Conservation (phyloP, 2,113 vertebrate genomes). For the Rafetus swinhoei region DNA sequence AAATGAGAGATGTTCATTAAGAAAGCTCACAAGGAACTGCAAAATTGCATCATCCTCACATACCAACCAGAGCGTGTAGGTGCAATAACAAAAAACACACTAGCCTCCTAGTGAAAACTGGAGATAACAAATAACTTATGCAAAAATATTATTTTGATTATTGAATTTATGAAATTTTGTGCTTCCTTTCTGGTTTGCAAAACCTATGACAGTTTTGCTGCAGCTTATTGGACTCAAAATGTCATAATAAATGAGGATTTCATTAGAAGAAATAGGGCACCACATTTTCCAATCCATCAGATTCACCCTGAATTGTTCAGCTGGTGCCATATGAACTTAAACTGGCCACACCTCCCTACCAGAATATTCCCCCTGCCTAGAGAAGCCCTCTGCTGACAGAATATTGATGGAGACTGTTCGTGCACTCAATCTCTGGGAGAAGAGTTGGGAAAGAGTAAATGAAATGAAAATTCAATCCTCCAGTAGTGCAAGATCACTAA, state of each 20-base stretch:
- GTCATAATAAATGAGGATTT: neutral
- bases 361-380: neutral
- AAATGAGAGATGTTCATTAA: conserved; percentile 34
- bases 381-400: neutral
- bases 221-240: neutral
- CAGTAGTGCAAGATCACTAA: neutral
- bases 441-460: neutral
- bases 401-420: neutral
- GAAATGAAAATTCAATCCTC: neutral
- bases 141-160: neutral
- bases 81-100: neutral
- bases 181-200: neutral
- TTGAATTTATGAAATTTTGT: neutral
- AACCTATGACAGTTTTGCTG: neutral
- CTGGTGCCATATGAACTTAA: neutral
- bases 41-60: neutral
- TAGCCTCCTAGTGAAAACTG: neutral
- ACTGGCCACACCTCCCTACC: neutral
- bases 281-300: neutral
- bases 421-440: neutral
- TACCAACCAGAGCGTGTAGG: neutral
- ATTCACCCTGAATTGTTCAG: neutral
- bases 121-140: neutral
- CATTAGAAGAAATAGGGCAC: neutral
- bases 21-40: neutral